Evolutionary conservation across 2,113 vertebrate genomes (phyloP).

Genomic region (Chaetops frenatus): DNA sequence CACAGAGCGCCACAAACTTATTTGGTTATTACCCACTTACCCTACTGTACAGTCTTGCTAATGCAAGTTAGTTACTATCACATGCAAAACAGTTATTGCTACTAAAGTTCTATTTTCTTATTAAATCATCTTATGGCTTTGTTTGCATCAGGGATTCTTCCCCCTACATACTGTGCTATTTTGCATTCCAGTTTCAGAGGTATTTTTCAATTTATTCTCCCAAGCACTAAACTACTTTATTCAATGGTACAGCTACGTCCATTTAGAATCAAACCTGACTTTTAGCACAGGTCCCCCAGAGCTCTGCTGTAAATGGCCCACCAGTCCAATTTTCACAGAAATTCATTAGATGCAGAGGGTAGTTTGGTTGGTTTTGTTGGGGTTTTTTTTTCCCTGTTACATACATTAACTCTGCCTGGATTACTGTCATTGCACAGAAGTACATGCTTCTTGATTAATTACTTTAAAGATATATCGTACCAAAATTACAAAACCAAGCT

Average conservation of each 20-base stretch:
- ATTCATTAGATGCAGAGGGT: neutral
- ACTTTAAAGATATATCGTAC: conserved; percentile 1
- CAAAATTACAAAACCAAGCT: conserved; percentile 55
- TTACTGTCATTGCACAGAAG: conserved; percentile 8
- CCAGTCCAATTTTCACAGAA: neutral
- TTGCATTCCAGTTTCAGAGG: conserved; percentile 85
- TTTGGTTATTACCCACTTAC: conserved; percentile 69
- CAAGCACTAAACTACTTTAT: conserved; percentile 65
- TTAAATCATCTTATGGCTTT: conserved; percentile 88
- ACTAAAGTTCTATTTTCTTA: conserved; percentile 84
- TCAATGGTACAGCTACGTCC: conserved; percentile 55
- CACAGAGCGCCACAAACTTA: conserved; percentile 67
- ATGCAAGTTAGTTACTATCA: conserved; percentile 74
- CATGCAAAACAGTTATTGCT: conserved; percentile 95
- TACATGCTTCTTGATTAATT: conserved; percentile 16
- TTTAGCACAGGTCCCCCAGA: conserved; percentile 31
- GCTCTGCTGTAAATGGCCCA: conserved; percentile 55
- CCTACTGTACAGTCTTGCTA: conserved; percentile 68
- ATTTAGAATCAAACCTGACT: conserved; percentile 6
- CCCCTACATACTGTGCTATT: conserved; percentile 81
- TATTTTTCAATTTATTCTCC: conserved; percentile 75
- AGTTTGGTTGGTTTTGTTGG: neutral
- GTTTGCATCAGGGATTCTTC: conserved; percentile 75
- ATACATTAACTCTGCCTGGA: neutral
- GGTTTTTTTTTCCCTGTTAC: neutral